Evolutionary conservation across 2,797 vertebrate species (phyloP), one percentile per base, ranked within the genome.

Genomic region (Eulemur albifrons): DNA sequence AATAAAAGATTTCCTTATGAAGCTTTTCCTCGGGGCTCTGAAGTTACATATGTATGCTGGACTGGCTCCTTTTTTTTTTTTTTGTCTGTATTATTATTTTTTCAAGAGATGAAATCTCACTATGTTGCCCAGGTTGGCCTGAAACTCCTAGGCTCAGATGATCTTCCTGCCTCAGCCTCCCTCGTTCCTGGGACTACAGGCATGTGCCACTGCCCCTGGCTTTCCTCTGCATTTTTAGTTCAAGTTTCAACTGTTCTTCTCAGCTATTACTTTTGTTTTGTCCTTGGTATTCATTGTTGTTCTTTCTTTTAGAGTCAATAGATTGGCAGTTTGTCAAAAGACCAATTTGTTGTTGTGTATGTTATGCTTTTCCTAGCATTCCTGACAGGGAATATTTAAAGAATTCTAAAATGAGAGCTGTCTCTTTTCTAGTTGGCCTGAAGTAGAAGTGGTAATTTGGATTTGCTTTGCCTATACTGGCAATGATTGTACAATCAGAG

Each of bases 281-380:
- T 88, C 54, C 4, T 85, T 86, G 54, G 73, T 35, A 65, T 86
- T 95, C 63, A 76, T 38, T 90, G 38, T 54, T 61, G 25, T 91
- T 93, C 81, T 93, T 96, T 43, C 43, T 95, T 79, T 76, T 69
- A 23, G 63, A 93, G 40, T 93, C 65, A 81, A 30, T 73, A 25
- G 65, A 72, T 40, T 87, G 91, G 88, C 86, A 91, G 38, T 84
- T 80, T 89, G 57, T 95, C 87, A 95, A 69, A 97, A 94, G 88
- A 90, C 88, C 69, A 50, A 80, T 88, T 93, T 89, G 43, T 88
- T 85, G 94, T 84, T 93, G 73, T 0, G 0, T 90, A 63, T 79
- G 63, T 21, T 85, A 54, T 91, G 88, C 86, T 94, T 95, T 96
- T 86, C 75, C 83, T 77, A 81, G 96, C 72, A 63, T 25, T 45